Evolutionary conservation across 2,797 vertebrate genomes (phyloP).

Genomic region (Zenarchopterus dispar): DNA sequence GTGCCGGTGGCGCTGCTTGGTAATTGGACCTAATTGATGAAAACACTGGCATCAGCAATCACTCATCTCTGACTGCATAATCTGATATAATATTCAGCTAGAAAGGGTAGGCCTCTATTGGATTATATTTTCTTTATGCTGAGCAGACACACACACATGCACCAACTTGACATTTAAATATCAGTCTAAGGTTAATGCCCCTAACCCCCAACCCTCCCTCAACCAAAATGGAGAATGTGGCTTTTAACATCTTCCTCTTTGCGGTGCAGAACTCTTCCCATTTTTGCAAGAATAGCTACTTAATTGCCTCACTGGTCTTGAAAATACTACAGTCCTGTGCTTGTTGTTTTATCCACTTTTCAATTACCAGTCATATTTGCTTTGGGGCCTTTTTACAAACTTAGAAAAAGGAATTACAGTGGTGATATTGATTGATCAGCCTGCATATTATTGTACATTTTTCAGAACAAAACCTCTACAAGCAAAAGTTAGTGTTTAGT

Average conservation of each 20-base stretch:
- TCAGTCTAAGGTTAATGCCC: slow-evolving; percentile 81
- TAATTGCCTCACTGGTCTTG: slow-evolving; percentile 33
- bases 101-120: slow-evolving; percentile 70
- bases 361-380: too few species aligned
- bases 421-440: too few species aligned
- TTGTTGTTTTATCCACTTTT: too few species aligned
- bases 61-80: slow-evolving; percentile 69
- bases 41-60: slow-evolving; percentile 62
- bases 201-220: slow-evolving; percentile 20
- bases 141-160: slow-evolving; percentile 37
- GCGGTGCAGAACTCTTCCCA: slow-evolving; percentile 21
- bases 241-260: slow-evolving; percentile 49
- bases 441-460: too few species aligned
- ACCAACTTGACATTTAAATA: slow-evolving; percentile 81
- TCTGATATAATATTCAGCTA: slow-evolving; percentile 68
- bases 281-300: slow-evolving; percentile 47
- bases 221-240: slow-evolving; percentile 56
- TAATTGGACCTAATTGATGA: slow-evolving; percentile 77
- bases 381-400: too few species aligned
- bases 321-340: slow-evolving; percentile 3
- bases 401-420: too few species aligned
- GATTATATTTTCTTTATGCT: slow-evolving; percentile 65
- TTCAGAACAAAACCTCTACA: too few species aligned
- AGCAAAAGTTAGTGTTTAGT: too few species aligned
- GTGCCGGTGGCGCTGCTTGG: slow-evolving; percentile 47